phyloP scores from a whole-genome alignment of 2,888 invertebrate species.

The Cerastoderma edule region DNA sequence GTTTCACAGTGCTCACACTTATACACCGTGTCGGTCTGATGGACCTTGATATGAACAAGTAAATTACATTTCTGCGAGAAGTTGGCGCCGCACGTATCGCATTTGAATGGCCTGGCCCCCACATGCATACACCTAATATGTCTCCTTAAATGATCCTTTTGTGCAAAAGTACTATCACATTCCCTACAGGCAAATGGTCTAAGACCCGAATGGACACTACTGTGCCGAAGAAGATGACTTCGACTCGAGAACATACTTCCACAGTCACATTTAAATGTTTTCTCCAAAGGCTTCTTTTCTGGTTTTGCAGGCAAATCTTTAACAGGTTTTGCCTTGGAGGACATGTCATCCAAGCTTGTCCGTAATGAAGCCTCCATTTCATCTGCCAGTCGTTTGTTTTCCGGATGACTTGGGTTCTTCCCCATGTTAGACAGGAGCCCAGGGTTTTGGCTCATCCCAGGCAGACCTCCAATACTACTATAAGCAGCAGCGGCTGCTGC shows the following conservation, averaged over 20 bases:
- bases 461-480: background rate
- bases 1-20: conserved; percentile 17
- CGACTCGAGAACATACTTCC: conserved; percentile 13
- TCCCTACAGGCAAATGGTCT: conserved; percentile 19
- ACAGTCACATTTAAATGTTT: conserved; percentile 21
- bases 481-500: conserved; percentile 7
- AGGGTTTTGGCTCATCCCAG: background rate
- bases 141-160: conserved; percentile 12
- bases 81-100: conserved; percentile 2
- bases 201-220: conserved; percentile 7
- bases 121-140: conserved; percentile 20
- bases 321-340: background rate
- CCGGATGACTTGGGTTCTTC: background rate
- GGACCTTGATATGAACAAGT: conserved; percentile 6
- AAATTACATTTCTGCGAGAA: conserved; percentile 21
- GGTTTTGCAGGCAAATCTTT: background rate
- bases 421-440: conserved; percentile 6
- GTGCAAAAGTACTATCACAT: conserved; percentile 19
- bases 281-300: conserved; percentile 11
- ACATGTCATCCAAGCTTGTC: too few relatives aligned
- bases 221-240: conserved; percentile 18
- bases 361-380: conserved; percentile 1
- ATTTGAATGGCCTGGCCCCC: conserved; percentile 11
- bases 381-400: background rate
- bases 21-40: background rate